Evolutionary conservation across 2,113 vertebrate genomes (phyloP).

Genomic region (Corythoichthys intestinalis): DNA sequence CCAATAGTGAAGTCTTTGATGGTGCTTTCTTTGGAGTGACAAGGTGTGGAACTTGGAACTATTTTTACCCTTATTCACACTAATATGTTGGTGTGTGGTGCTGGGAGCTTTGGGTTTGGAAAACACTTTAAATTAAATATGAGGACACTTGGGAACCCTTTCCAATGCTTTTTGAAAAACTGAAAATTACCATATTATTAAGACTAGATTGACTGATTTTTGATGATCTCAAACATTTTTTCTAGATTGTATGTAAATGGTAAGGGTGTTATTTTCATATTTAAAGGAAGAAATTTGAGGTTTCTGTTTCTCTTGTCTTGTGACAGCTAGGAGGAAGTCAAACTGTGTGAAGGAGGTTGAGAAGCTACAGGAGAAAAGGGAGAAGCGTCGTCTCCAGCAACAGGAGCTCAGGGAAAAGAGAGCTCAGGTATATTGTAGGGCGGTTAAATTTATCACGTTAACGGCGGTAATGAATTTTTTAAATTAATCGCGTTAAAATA

Average conservation of each 20-base stretch:
- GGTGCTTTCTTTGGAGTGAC: conserved; percentile 10
- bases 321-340: conserved; percentile 93
- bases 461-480: too few relatives aligned
- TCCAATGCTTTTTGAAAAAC: neutral
- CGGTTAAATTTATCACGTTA: too few relatives aligned
- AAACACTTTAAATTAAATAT: neutral
- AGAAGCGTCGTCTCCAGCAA: conserved; percentile 90
- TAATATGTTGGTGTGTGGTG: conserved; percentile 39
- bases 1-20: too few relatives aligned
- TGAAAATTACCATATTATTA: neutral
- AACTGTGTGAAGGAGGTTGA: conserved; percentile 99
- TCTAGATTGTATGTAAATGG: too few relatives aligned
- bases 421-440: conserved; percentile 79
- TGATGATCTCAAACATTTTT: too few relatives aligned
- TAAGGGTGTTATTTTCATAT: too few relatives aligned
- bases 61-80: conserved; percentile 25
- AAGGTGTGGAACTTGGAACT: neutral
- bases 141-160: neutral
- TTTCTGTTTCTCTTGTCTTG: conserved; percentile 30
- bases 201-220: too few relatives aligned
- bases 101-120: conserved; percentile 12
- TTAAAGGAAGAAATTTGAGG: conserved; percentile 1
- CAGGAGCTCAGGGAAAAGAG: conserved; percentile 97
- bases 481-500: too few relatives aligned
- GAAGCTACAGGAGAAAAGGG: conserved; percentile 96